Base-by-base conservation (phyloP, 2,888 invertebrate species). In the Pyralis farinalis region DNA sequence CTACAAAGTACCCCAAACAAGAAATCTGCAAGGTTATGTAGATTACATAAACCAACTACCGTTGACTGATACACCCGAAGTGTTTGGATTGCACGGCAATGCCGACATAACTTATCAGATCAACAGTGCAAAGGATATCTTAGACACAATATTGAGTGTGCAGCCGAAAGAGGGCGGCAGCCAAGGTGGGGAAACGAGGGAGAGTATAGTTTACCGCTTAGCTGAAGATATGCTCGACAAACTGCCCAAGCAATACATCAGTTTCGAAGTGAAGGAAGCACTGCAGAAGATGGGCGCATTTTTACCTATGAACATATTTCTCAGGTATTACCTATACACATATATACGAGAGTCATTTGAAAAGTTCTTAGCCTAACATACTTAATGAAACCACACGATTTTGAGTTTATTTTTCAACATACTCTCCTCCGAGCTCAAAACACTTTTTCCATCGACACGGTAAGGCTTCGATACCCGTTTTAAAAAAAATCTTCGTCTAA, bases 41-140 rank as follows among this genome's bases (percentile, higher is more conserved):
- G 95, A 96, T 70, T 96, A 96, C 66, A 97, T 98, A 39, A 96
- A 95, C 62, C 93, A 93, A 60, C 87, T 98, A 50, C 96, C 96
- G 1, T 81, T 93, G 11, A 93, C 94, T 12, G 98, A 98, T 74
- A 95, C 96, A 1, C 98, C 98, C 0, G 97, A 98, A 89, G 97
- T 97, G 6, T 98, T 98, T 79, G 98, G 98, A n/a, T 90, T 98
- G 37, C 98, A 98, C 77, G 91, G 95, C 5, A 98, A 98, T 81
- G 98, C 98, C 37, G 98, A 98, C 71, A 98, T 98, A 51, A 98
- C 98, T 61, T 98, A 98, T 82, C 98, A 98, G 84, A 98, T 98
- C 49, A 98, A 98, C 71, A 97, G 97, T 33, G 97, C 98, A 16
- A 97, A 97, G 84, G 95, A 93, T 53, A 98, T 98, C 67, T 90